Conservation (phyloP, 92 coral and sea anemone species). For the Umimayanthus kanabou region DNA sequence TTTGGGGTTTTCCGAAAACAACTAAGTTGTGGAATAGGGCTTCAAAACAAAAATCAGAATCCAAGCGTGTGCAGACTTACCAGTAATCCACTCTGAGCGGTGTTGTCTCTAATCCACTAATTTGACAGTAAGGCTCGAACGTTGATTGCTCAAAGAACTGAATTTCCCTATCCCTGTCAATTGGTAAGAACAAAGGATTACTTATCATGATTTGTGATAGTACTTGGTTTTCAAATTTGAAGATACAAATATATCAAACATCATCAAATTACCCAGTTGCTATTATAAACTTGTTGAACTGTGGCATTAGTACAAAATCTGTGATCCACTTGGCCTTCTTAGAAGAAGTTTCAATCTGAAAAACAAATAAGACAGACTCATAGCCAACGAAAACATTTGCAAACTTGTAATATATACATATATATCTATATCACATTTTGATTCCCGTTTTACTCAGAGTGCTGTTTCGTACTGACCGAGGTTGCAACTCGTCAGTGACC, state of each 20-base stretch:
- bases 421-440: too few relatives aligned
- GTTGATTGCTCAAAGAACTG: conserved; percentile 98
- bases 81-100: conserved; percentile 95
- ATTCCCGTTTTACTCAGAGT: too few relatives aligned
- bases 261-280: conserved; percentile 82
- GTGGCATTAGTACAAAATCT: conserved; percentile 96
- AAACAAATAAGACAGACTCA: not conserved
- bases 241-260: not conserved
- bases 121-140: conserved; percentile 98
- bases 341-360: conserved; percentile 88
- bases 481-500: too few relatives aligned
- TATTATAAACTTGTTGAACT: conserved; percentile 92
- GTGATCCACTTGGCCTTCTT: conserved; percentile 99
- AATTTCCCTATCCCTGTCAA: conserved; percentile 89
- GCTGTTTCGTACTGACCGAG: too few relatives aligned
- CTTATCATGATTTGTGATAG: not conserved
- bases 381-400: not conserved
- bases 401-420: not conserved
- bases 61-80: conserved; percentile 48
- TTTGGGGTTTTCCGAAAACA: too few relatives aligned
- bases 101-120: conserved; percentile 98
- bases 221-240: not conserved
- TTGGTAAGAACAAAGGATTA: not conserved
- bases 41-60: too few relatives aligned
- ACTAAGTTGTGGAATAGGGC: too few relatives aligned